A percentile compares a stretch with the other conserved stretches of the same genome.
Conservation (phyloP, 2,888 invertebrate species). For the Callyntrura guangdongensis region DNA sequence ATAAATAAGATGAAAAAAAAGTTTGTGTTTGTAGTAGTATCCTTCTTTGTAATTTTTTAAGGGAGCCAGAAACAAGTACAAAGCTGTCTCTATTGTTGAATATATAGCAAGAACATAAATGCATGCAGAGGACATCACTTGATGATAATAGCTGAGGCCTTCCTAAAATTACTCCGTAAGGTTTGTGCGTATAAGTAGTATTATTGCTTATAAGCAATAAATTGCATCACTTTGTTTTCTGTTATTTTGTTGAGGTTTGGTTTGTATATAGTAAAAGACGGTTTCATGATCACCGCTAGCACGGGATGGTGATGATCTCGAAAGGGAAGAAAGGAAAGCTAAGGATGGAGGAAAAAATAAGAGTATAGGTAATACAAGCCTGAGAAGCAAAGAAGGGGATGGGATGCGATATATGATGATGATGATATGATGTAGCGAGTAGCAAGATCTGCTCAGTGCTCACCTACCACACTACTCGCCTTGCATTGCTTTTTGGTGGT, state of each 20-base stretch:
- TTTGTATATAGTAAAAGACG: background rate
- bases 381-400: constrained; percentile 47
- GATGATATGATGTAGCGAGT: constrained; percentile 16
- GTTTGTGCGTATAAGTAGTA: background rate
- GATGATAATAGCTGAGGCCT: background rate
- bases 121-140: background rate
- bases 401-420: constrained; percentile 13
- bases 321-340: constrained; percentile 60
- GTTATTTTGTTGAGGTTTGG: background rate
- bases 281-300: background rate
- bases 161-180: background rate
- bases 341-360: constrained; percentile 17
- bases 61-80: no score
- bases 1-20: background rate
- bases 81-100: background rate
- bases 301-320: constrained; percentile 51
- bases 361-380: background rate
- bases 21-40: background rate
- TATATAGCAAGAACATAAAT: background rate
- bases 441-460: constrained; percentile 36
- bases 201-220: background rate
- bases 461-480: constrained; percentile 9
- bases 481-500: background rate
- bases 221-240: constrained; percentile 14
- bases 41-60: background rate